These are phyloP conservation scores for Globodera ellingtonae DNA, from an alignment of 1,140 invertebrate species.

Conservation along the genomic window DNA sequence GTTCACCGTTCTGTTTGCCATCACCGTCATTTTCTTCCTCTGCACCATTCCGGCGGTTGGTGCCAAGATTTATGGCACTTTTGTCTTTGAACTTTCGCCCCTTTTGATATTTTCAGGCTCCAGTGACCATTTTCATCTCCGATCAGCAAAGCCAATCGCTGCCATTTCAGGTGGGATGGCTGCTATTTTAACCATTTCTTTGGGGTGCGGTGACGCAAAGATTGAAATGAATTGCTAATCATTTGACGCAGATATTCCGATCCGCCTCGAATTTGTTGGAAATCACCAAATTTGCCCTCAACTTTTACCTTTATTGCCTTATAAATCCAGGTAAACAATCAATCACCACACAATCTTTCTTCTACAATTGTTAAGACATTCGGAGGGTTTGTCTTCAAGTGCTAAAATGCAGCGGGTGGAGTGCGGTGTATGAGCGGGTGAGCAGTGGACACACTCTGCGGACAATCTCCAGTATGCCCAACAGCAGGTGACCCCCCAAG, in stretches of 20 bases:
- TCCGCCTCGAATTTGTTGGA: constrained; percentile 60
- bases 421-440: constrained; percentile 1
- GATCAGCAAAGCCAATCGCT: constrained; percentile 58
- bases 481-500: constrained; percentile 14
- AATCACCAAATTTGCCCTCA: constrained; percentile 65
- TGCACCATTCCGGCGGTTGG: constrained; percentile 62
- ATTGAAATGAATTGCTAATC: not conserved
- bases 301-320: constrained; percentile 65
- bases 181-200: no score
- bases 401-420: constrained; percentile 37
- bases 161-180: constrained; percentile 51
- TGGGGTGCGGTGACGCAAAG: no score
- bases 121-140: constrained; percentile 62
- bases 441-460: constrained; percentile 13
- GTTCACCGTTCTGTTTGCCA: constrained; percentile 62
- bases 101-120: constrained; percentile 37
- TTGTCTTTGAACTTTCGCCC: not conserved
- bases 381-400: constrained; percentile 50
- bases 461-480: constrained; percentile 18
- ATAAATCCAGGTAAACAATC: constrained; percentile 53
- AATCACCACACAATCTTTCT: not conserved
- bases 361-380: constrained; percentile 45
- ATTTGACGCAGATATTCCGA: constrained; percentile 55
- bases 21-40: constrained; percentile 63
- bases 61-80: not conserved